These are phyloP conservation scores for Eremophila alpestris DNA, from an alignment of 2,797 vertebrate species.

Conservation along the genomic window DNA sequence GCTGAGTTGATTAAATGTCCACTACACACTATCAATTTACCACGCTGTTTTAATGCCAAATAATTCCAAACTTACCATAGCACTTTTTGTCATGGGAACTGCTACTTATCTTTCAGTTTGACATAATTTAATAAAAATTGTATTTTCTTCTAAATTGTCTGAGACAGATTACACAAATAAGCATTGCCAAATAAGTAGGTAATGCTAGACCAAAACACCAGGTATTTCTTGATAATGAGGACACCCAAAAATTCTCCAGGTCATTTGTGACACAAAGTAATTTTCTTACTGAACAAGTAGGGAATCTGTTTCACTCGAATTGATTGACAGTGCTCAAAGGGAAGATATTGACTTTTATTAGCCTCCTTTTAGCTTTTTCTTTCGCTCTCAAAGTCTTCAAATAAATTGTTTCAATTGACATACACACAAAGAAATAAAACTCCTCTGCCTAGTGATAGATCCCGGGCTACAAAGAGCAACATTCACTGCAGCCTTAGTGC, in stretches of 20 bases:
- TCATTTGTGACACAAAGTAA: constrained; percentile 17
- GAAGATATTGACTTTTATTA: constrained; percentile 53
- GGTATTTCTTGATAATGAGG: constrained; percentile 17
- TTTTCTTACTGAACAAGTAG: constrained; percentile 8
- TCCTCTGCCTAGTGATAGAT: not conserved
- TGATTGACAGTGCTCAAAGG: constrained; percentile 30
- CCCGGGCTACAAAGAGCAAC: not conserved
- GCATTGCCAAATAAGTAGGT: not conserved
- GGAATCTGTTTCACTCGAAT: constrained; percentile 26
- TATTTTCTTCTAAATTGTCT: not conserved
- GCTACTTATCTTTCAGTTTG: not conserved
- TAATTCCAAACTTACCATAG: not conserved
- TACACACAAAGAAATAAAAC: constrained; percentile 2
- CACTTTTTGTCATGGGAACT: not conserved
- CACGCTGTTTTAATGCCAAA: not conserved
- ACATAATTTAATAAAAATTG: not conserved
- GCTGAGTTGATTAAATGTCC: not conserved
- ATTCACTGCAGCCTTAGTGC: not conserved
- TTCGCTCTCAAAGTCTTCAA: constrained; percentile 9
- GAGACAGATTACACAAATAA: not conserved
- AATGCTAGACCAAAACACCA: not conserved
- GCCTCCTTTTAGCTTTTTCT: constrained; percentile 24
- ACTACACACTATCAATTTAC: not conserved
- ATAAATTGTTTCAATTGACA: constrained; percentile 27
- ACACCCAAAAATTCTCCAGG: constrained; percentile 9